Conservation (phyloP, 2,113 vertebrate genomes). For the Amphiprion ocellaris region DNA sequence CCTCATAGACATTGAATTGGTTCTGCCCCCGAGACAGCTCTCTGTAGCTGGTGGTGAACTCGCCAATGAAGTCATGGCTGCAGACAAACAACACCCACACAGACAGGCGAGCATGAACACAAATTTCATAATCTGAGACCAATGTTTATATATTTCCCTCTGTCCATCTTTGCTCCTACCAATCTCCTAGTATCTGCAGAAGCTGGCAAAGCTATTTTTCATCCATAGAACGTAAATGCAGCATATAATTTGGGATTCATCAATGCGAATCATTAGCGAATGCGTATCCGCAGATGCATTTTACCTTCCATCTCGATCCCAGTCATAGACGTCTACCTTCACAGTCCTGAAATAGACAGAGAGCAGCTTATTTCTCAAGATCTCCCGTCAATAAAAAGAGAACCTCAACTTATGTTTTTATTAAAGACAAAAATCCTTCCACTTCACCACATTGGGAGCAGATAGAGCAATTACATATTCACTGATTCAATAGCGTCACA, state of each 20-base stretch:
- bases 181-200: not conserved
- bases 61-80: constrained; percentile 98
- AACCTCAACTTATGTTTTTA: constrained; percentile 8
- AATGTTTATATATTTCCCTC: constrained; percentile 19
- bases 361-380: not conserved
- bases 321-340: constrained; percentile 97
- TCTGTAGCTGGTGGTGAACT: constrained; percentile 98
- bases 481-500: constrained; percentile 30
- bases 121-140: constrained; percentile 12
- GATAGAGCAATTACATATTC: constrained; percentile 36
- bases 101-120: constrained; percentile 20
- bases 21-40: constrained; percentile 96
- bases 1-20: constrained; percentile 92
- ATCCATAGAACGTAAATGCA: constrained; percentile 4
- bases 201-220: not conserved
- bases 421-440: constrained; percentile 7
- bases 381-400: constrained; percentile 14
- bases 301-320: constrained; percentile 98
- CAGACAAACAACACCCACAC: constrained; percentile 51
- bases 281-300: not conserved
- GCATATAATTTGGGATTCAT: constrained; percentile 3
- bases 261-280: not conserved
- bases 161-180: not conserved
- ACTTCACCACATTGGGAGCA: constrained; percentile 9
- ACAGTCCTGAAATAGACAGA: constrained; percentile 88